Percentiles rank a stretch among this genome's conserved stretches.
Conservation (phyloP, 2,113 vertebrate species). For the Tragelaphus scriptus region DNA sequence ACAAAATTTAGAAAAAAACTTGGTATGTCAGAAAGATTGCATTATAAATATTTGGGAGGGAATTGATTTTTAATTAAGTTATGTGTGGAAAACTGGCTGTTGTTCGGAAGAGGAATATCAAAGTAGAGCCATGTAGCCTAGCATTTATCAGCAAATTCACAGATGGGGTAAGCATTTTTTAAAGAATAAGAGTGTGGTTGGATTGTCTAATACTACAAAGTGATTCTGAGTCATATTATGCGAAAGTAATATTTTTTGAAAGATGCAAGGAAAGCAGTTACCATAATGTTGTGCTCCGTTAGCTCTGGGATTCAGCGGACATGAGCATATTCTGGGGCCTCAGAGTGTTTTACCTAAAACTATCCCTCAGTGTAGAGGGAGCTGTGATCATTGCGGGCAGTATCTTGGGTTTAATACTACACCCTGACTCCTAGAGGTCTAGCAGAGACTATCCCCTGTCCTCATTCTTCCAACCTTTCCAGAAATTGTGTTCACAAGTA, state of each 20-base stretch:
- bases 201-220: not conserved
- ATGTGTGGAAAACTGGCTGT: not conserved
- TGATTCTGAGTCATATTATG: not conserved
- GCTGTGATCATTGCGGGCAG: not conserved
- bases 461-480: not conserved
- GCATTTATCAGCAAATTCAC: not conserved
- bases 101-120: not conserved
- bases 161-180: not conserved
- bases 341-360: not conserved
- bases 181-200: not conserved
- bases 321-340: not conserved
- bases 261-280: not conserved
- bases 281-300: not conserved
- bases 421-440: not conserved
- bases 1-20: not conserved
- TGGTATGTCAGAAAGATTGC: not conserved
- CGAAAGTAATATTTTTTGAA: not conserved
- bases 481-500: not conserved
- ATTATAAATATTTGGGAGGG: not conserved
- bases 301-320: not conserved
- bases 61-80: not conserved
- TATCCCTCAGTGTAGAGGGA: not conserved
- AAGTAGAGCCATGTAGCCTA: not conserved
- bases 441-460: not conserved
- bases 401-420: not conserved